These are phyloP conservation scores for Pao palembangensis DNA, from an alignment of 2,113 vertebrate species.

Conservation along the genomic window DNA sequence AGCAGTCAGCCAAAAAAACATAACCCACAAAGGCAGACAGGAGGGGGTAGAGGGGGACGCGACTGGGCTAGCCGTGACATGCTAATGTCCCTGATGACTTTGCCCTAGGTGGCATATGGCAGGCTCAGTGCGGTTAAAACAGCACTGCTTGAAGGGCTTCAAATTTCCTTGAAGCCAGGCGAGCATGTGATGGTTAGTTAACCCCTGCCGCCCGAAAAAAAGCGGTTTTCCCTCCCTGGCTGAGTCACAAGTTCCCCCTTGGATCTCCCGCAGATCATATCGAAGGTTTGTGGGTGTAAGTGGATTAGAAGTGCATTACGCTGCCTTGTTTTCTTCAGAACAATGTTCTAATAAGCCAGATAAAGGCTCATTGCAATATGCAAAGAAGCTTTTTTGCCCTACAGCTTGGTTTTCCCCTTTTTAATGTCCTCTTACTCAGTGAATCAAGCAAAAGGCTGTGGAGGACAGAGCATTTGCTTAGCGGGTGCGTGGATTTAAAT, in stretches of 20 bases:
- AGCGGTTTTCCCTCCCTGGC: conserved; percentile 56
- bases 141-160: conserved; percentile 67
- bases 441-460: conserved; percentile 65
- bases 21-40: conserved; percentile 74
- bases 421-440: conserved; percentile 47
- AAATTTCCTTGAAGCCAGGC: conserved; percentile 71
- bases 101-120: conserved; percentile 76
- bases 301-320: conserved; percentile 73
- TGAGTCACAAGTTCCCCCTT: conserved; percentile 54
- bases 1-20: conserved; percentile 44
- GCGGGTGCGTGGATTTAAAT: conserved; percentile 7
- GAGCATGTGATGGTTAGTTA: conserved; percentile 72
- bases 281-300: conserved; percentile 68
- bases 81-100: conserved; percentile 72
- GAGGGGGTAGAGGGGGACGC: conserved; percentile 70
- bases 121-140: conserved; percentile 67
- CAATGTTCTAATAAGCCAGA: conserved; percentile 70
- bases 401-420: conserved; percentile 36
- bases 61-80: conserved; percentile 78
- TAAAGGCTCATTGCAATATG: conserved; percentile 72
- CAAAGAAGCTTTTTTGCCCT: conserved; percentile 58
- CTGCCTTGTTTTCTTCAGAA: conserved; percentile 62
- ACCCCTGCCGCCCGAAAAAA: conserved; percentile 62
- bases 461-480: conserved; percentile 50
- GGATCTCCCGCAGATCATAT: conserved; percentile 63